A percentile compares a stretch with the other conserved stretches of the same genome.
Evolutionary conservation across 23 tunicate genomes (phyloP).

Genomic region (Phallusia fumigata): DNA sequence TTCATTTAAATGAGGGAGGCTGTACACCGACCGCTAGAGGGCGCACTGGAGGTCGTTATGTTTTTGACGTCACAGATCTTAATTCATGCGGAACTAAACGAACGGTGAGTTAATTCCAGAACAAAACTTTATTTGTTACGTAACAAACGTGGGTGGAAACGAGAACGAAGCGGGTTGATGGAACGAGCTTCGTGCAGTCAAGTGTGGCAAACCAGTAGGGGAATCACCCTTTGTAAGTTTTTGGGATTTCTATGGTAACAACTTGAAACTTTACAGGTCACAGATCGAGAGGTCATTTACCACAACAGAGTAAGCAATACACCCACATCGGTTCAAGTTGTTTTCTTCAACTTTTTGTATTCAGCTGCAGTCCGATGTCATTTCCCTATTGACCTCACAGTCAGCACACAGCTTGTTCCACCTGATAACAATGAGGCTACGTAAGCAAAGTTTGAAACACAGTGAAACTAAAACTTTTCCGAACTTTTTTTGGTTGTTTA

Average conservation of each 20-base stretch:
- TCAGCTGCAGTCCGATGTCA: slow-evolving; percentile 19
- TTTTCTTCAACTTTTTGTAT: slow-evolving; percentile 4
- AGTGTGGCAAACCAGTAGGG: too few species aligned
- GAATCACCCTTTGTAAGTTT: too few species aligned
- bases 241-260: too few species aligned
- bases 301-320: slow-evolving; percentile 27
- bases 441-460: background rate
- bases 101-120: slow-evolving; percentile 9
- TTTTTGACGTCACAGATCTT: slow-evolving; percentile 37
- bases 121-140: background rate
- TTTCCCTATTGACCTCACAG: slow-evolving; percentile 43
- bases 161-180: too few species aligned
- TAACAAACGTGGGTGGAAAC: too few species aligned
- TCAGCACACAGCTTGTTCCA: slow-evolving; percentile 1
- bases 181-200: too few species aligned
- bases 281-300: slow-evolving; percentile 31
- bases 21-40: slow-evolving; percentile 39
- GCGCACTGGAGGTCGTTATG: slow-evolving; percentile 12
- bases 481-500: too few species aligned
- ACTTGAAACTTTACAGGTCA: slow-evolving; percentile 14
- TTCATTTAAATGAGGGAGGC: slow-evolving; percentile 27
- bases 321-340: background rate
- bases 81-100: slow-evolving; percentile 27
- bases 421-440: background rate
- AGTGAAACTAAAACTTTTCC: too few species aligned